phyloP scores from a whole-genome alignment of 2,888 invertebrate genomes.

The Yponomeuta evonymella region DNA sequence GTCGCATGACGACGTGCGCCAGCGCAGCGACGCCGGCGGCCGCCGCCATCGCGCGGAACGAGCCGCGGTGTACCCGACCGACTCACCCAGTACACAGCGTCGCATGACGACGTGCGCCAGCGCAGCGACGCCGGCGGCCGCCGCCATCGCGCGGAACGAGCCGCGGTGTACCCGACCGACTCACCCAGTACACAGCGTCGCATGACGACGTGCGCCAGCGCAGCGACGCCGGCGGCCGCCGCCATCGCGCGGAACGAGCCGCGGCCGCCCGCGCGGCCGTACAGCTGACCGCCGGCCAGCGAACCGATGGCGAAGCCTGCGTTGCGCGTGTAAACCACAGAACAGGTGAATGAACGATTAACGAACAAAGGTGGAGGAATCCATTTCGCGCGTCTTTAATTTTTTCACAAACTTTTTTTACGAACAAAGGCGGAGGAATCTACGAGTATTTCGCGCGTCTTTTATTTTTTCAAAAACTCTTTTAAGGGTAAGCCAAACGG shows the following conservation, averaged over 20 bases:
- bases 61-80: no score
- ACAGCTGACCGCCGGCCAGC: constrained; percentile 82
- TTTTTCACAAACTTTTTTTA: no score
- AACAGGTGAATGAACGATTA: no score
- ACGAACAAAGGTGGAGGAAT: no score
- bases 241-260: constrained; percentile 51
- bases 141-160: constrained; percentile 50
- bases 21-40: constrained; percentile 37
- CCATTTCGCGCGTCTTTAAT: no score
- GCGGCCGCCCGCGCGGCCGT: constrained; percentile 78
- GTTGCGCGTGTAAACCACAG: neutral
- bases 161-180: no score
- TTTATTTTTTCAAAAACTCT: no score
- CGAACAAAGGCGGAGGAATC: no score
- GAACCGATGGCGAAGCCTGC: constrained; percentile 86
- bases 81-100: constrained; percentile 10
- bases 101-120: constrained; percentile 33
- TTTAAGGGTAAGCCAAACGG: no score
- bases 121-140: constrained; percentile 36
- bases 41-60: constrained; percentile 50
- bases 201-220: constrained; percentile 35
- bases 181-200: constrained; percentile 9
- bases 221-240: constrained; percentile 34
- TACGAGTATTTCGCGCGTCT: no score
- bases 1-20: constrained; percentile 32